Percentiles rank a stretch among this genome's conserved stretches.
These are phyloP conservation scores for Armadillidium nasatum DNA, from an alignment of 1,140 invertebrate genomes.

Conservation along the genomic window DNA sequence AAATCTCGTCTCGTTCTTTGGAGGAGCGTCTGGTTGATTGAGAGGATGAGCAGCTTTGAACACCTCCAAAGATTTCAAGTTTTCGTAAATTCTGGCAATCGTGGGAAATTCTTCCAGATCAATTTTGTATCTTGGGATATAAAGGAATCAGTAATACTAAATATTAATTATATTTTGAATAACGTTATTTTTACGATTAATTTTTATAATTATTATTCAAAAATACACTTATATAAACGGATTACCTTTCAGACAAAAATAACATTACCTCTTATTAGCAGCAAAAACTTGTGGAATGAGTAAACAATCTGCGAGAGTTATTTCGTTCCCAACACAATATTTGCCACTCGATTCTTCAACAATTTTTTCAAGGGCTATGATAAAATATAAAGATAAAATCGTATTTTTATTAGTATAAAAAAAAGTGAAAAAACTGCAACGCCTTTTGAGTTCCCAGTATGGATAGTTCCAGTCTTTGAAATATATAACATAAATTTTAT, in stretches of 20 bases:
- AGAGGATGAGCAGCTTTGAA: constrained; percentile 82
- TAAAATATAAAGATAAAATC: constrained; percentile 19
- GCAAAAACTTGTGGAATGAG: constrained; percentile 90
- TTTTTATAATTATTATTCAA: too few species aligned
- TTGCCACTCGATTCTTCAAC: constrained; percentile 77
- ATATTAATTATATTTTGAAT: too few species aligned
- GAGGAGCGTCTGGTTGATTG: constrained; percentile 85
- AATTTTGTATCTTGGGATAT: constrained; percentile 70
- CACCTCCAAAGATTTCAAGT: constrained; percentile 65
- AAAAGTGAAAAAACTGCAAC: too few species aligned
- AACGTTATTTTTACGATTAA: too few species aligned
- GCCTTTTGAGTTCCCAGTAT: too few species aligned
- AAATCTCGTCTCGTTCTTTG: constrained; percentile 44
- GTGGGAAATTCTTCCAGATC: constrained; percentile 83
- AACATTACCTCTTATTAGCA: constrained; percentile 52
- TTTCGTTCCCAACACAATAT: constrained; percentile 88
- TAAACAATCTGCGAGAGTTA: constrained; percentile 91
- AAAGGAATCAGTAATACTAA: too few species aligned
- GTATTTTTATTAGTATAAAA: too few species aligned
- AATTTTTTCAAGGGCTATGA: constrained; percentile 76
- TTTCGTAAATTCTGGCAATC: constrained; percentile 75
- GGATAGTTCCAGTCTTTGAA: too few species aligned
- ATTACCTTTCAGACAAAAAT: too few species aligned
- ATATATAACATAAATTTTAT: too few species aligned
- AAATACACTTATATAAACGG: too few species aligned